Evolutionary conservation across 53 echinoderm and acorn worm species (phyloP).

Genomic region (Astropecten irregularis): DNA sequence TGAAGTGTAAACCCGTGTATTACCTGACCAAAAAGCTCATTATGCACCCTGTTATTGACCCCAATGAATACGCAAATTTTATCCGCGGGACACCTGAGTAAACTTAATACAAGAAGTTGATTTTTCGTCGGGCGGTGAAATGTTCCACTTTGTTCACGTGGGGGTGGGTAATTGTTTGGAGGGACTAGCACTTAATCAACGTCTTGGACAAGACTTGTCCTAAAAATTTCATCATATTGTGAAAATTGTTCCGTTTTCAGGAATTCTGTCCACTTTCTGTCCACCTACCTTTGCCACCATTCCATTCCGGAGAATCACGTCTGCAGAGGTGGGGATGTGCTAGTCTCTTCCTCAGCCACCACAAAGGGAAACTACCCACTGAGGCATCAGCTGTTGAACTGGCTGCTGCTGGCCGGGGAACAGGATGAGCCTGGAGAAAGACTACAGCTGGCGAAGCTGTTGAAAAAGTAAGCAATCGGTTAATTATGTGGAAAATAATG

Average conservation of each 20-base stretch:
- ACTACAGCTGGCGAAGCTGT: conserved; percentile 43
- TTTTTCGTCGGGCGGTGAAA: no score
- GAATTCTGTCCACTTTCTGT: conserved; percentile 68
- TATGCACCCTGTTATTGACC: no score
- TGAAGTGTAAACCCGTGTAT: no score
- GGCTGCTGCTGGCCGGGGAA: conserved; percentile 76
- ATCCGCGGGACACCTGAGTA: no score
- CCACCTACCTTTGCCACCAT: conserved; percentile 55
- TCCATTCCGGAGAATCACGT: conserved; percentile 84
- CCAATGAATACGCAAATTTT: no score
- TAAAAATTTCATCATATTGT: no score
- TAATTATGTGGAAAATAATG: background rate
- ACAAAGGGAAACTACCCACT: conserved; percentile 69
- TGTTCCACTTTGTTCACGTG: no score
- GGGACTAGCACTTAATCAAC: no score
- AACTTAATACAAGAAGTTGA: no score
- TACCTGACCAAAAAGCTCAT: no score
- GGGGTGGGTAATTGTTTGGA: no score
- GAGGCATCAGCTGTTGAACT: conserved; percentile 77
- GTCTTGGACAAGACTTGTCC: no score
- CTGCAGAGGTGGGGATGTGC: conserved; percentile 38
- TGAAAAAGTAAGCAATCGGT: conserved; percentile 36
- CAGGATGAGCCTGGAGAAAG: conserved; percentile 75
- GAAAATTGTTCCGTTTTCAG: conserved; percentile 61
- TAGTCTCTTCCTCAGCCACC: conserved; percentile 58